phyloP scores from a whole-genome alignment of 2,888 invertebrate genomes.

The Drosophila quinaria region DNA sequence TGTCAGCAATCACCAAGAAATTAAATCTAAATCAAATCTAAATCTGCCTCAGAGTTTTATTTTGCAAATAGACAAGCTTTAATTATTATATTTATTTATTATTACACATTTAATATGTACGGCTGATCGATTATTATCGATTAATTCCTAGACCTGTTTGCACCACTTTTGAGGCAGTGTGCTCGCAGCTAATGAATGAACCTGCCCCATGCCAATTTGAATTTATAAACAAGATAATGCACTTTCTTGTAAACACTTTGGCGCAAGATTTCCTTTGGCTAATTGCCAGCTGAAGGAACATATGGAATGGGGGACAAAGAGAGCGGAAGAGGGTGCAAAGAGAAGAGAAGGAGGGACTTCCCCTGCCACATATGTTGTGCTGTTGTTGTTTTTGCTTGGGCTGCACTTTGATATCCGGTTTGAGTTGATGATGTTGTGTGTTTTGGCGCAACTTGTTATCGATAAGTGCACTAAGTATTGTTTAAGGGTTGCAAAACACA shows the following conservation, averaged over 20 bases:
- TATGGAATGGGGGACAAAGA: background rate
- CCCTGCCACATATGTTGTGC: background rate
- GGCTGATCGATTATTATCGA: too few species aligned
- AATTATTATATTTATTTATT: too few species aligned
- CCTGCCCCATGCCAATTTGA: constrained; percentile 3
- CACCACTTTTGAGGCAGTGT: background rate
- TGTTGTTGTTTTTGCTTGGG: background rate
- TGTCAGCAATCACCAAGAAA: too few species aligned
- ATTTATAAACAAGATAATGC: constrained; percentile 31
- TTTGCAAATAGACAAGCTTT: too few species aligned
- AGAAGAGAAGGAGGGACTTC: background rate
- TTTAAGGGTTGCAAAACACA: constrained; percentile 45
- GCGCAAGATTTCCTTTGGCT: constrained; percentile 36
- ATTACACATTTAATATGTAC: too few species aligned
- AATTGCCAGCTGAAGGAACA: constrained; percentile 29
- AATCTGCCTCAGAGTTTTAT: too few species aligned
- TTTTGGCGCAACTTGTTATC: constrained; percentile 39
- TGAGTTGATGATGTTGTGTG: constrained; percentile 9
- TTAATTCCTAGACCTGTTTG: background rate
- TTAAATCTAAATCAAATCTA: too few species aligned
- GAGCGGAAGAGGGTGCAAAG: background rate
- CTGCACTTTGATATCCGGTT: constrained; percentile 31
- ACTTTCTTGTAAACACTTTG: constrained; percentile 29
- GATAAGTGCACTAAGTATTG: constrained; percentile 43
- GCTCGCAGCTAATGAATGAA: background rate